These are phyloP conservation scores for Urocynchramus pylzowi DNA, from an alignment of 2,113 vertebrate species.

Conservation along the genomic window DNA sequence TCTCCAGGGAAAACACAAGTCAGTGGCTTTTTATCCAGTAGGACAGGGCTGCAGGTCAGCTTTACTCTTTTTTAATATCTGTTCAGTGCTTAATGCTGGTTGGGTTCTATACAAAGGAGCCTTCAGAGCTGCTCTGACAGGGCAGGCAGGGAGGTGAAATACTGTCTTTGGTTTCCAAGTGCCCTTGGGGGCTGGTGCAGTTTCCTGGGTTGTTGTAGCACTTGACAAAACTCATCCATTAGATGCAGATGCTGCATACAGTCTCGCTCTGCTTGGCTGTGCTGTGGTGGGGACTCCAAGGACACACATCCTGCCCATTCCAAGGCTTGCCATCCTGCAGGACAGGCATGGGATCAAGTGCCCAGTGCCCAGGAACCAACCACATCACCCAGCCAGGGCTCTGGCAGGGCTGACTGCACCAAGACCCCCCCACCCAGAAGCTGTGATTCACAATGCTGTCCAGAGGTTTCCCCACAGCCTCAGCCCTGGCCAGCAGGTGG, in stretches of 20 bases:
- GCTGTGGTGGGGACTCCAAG: not conserved
- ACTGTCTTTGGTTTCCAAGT: not conserved
- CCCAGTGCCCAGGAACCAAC: not conserved
- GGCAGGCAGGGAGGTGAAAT: not conserved
- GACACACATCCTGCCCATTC: not conserved
- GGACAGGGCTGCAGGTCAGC: not conserved
- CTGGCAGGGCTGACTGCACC: not conserved
- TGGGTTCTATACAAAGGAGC: not conserved
- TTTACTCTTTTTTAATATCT: not conserved
- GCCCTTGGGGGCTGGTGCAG: not conserved
- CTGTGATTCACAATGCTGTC: accelerated
- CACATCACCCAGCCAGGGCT: not conserved
- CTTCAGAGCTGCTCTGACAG: not conserved
- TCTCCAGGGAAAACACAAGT: not conserved
- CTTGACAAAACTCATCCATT: not conserved
- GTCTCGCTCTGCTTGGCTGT: accelerated
- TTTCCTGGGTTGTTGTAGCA: not conserved
- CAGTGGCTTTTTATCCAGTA: not conserved
- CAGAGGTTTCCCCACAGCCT: not conserved
- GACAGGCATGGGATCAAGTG: not conserved
- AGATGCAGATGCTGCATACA: not conserved
- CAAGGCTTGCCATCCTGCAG: not conserved
- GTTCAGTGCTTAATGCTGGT: not conserved
- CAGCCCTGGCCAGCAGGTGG: not conserved
- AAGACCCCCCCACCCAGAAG: accelerated